phyloP scores from a whole-genome alignment of 2,888 invertebrate species.

The Coremacera marginata region DNA sequence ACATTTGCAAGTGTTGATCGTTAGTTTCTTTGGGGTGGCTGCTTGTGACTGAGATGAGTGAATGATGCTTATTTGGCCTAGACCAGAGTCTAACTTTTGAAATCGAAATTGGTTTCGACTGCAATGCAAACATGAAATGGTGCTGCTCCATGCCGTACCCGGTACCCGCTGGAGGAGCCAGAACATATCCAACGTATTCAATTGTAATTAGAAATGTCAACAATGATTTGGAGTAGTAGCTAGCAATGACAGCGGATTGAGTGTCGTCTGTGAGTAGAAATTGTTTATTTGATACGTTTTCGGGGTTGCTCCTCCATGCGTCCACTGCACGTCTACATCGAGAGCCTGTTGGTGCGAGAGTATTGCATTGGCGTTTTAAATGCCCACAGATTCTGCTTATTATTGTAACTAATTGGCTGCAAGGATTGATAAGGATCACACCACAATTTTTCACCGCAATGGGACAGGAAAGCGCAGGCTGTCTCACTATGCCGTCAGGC shows the following conservation, averaged over 20 bases:
- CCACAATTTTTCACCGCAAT: neutral
- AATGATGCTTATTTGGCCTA: neutral
- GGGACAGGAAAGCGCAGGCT: too few relatives aligned
- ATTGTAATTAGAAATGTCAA: slow-evolving; percentile 69
- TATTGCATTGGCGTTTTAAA: slow-evolving; percentile 37
- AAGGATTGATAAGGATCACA: slow-evolving; percentile 51
- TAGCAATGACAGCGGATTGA: slow-evolving; percentile 36
- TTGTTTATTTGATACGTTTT: slow-evolving; percentile 19
- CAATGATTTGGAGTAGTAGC: slow-evolving; percentile 61
- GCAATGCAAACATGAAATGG: slow-evolving; percentile 7
- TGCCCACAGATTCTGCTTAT: slow-evolving; percentile 49
- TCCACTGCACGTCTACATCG: neutral
- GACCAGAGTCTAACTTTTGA: slow-evolving; percentile 7
- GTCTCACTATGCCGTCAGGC: too few relatives aligned
- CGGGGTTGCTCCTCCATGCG: neutral
- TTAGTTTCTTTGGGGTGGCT: slow-evolving; percentile 22
- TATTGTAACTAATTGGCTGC: slow-evolving; percentile 56
- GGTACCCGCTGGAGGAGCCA: neutral
- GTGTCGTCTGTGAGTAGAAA: slow-evolving; percentile 7
- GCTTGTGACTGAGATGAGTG: neutral
- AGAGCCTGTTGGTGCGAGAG: neutral
- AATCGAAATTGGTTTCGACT: slow-evolving; percentile 38
- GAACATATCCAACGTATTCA: slow-evolving; percentile 56
- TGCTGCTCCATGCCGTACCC: neutral
- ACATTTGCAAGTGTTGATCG: slow-evolving; percentile 48